Evolutionary conservation across 2,888 invertebrate genomes (phyloP).

Genomic region (Ochropleura plecta): DNA sequence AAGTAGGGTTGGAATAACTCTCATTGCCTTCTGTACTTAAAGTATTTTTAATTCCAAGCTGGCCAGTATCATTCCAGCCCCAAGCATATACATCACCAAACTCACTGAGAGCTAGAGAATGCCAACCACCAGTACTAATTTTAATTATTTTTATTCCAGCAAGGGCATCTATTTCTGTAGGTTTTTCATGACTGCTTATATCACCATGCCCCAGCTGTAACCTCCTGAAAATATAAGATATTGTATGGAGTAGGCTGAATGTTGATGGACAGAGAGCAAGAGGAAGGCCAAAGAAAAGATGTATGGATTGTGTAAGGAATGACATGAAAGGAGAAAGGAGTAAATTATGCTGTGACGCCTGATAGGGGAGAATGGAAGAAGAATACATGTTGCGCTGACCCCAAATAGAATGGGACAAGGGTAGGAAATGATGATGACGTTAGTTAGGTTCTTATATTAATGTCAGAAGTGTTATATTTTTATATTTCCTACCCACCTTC

Average conservation of each 20-base stretch:
- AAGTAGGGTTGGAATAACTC: constrained; percentile 79
- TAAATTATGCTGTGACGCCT: too few species aligned
- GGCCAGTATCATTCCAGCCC: constrained; percentile 98
- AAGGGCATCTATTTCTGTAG: constrained; percentile 93
- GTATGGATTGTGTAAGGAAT: too few species aligned
- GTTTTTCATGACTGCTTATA: constrained; percentile 91
- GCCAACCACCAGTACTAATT: constrained; percentile 96
- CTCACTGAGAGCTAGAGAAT: constrained; percentile 94
- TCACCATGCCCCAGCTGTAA: constrained; percentile 96
- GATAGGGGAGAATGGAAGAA: too few species aligned
- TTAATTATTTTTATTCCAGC: constrained; percentile 93
- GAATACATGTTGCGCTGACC: too few species aligned
- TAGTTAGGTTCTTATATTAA: not conserved
- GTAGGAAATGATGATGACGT: too few species aligned
- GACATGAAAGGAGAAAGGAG: too few species aligned
- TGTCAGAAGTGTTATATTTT: not conserved
- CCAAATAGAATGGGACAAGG: too few species aligned
- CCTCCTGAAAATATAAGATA: constrained; percentile 90
- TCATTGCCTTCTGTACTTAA: constrained; percentile 66
- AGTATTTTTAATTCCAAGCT: constrained; percentile 92
- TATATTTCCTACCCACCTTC: constrained; percentile 91
- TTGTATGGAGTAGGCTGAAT: not conserved
- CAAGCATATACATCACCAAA: constrained; percentile 96
- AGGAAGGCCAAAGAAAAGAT: too few species aligned
- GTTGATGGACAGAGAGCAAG: too few species aligned